Evolutionary conservation across 2,888 invertebrate genomes (phyloP), one percentile per base, ranked within the genome.

Genomic region (Dasysyrphus tricinctus): DNA sequence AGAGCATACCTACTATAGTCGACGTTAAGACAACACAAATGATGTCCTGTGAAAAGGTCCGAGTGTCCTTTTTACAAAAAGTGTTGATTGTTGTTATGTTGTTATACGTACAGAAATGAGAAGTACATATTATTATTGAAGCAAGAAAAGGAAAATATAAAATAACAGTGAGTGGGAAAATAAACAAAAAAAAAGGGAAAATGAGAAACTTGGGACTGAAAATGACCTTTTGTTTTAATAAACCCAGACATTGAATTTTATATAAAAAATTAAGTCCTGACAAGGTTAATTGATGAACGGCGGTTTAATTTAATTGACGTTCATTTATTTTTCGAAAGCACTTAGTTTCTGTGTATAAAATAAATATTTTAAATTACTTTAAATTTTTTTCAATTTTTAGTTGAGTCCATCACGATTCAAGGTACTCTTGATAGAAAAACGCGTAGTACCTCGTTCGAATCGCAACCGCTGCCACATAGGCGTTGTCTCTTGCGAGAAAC

Each of bases 31-130:
- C 39, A 42, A 69, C 54, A 24, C n/a, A 69, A 69, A 54, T 69
- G 37, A 69, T 11, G 39, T 24, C 49, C n/a, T 54, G 39, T 24
- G 39, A 69, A 65, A 54, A 29, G 54, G 54, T 51, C 8, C 19
- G 54, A 69, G 39, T 69, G 54, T 69, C 54, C 54, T 51, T 69
- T 67, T 42, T 24, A 24, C 2, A 61, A 42, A n/a, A 24, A 34
- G 39, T 59, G 14, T 44, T 24, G 24, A 24, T 24, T 24, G 24
- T 24, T 24, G 3, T 24, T 24, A 2, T 24, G 24, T 24, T 65
- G 47, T 47, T 29, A 2, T 24, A 24, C 24, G 24, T 24, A 47
- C n/a, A 65, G 12, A 47, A 65, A 47, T 42, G 8, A 39, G 14
- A 24, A 24, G n/a, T 24, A 24, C 1, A n/a, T 32, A 47, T 24